These are phyloP conservation scores for Panthera tigris DNA, from an alignment of 2,113 vertebrate species.

Conservation along the genomic window DNA sequence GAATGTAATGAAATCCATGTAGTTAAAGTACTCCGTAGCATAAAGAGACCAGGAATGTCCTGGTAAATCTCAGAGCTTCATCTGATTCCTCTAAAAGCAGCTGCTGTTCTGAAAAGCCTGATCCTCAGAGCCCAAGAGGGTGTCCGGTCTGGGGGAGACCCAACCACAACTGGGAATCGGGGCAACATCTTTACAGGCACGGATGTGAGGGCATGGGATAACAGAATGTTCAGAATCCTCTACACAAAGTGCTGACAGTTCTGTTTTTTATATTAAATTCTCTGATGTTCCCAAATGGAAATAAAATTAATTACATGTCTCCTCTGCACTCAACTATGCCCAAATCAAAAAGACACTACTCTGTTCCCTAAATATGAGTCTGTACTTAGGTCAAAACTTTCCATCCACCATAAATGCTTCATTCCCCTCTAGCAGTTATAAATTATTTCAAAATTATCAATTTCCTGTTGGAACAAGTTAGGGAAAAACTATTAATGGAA, in stretches of 20 bases:
- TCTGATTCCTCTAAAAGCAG: neutral
- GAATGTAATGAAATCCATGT: neutral
- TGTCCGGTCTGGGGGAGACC: neutral
- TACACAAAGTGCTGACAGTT: fast-evolving
- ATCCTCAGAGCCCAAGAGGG: neutral
- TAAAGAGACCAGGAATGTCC: neutral
- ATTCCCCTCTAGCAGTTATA: neutral
- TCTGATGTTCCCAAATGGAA: neutral
- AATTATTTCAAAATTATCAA: constrained; percentile 20
- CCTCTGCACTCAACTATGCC: neutral
- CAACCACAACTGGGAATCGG: neutral
- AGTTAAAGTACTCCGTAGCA: neutral
- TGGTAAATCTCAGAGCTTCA: neutral
- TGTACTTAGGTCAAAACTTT: constrained; percentile 17
- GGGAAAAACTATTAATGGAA: neutral
- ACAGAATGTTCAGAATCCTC: neutral
- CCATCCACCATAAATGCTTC: neutral
- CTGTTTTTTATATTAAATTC: neutral
- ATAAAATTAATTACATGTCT: neutral
- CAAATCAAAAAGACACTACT: neutral
- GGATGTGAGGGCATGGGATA: neutral
- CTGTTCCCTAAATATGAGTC: neutral
- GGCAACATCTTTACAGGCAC: neutral
- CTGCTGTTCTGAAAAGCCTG: neutral
- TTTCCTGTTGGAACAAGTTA: constrained; percentile 25